Conservation (phyloP, 2,888 invertebrate genomes). For the Luperina testacea region DNA sequence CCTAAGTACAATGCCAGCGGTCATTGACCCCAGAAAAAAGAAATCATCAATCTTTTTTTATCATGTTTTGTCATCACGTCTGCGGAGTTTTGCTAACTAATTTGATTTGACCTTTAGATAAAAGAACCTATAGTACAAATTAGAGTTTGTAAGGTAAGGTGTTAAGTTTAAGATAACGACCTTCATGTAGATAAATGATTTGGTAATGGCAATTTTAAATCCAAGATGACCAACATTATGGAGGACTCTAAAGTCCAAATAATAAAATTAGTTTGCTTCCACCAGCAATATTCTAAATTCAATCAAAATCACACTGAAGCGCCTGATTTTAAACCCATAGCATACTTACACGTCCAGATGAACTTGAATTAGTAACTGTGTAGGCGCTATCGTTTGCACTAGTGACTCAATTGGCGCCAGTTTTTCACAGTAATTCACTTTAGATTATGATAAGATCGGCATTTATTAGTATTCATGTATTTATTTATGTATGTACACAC, state of each 20-base stretch:
- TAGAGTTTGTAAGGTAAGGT: neutral
- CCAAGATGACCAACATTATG: neutral
- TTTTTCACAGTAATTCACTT: neutral
- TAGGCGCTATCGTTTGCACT: neutral
- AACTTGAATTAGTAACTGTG: neutral
- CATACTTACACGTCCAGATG: neutral
- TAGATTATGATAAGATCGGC: neutral
- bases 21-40: too few species aligned
- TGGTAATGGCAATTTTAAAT: neutral
- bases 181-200: neutral
- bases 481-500: neutral
- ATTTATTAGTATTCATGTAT: neutral
- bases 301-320: neutral
- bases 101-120: neutral
- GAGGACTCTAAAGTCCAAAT: neutral
- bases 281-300: too few species aligned
- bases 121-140: neutral
- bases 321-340: constrained; percentile 26
- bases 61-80: too few species aligned
- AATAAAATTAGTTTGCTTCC: neutral
- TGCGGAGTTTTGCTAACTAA: too few species aligned
- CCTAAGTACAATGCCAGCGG: too few species aligned
- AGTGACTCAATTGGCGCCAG: neutral
- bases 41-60: too few species aligned
- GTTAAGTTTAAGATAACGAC: neutral